These are phyloP conservation scores for Anguilla japonica DNA, from an alignment of 2,113 vertebrate species.

Conservation along the genomic window DNA sequence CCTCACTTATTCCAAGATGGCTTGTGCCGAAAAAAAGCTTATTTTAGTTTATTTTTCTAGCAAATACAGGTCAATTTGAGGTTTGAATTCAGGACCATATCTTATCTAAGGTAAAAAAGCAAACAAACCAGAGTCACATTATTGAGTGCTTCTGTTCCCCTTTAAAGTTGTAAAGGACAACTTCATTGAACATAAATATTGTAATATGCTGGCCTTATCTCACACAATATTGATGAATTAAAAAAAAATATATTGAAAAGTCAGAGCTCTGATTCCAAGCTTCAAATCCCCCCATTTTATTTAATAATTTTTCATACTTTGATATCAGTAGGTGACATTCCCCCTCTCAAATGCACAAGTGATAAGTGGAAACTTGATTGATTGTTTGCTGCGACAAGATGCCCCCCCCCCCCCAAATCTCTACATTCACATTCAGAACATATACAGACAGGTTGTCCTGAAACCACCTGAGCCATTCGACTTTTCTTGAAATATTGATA, in stretches of 20 bases:
- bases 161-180: no score
- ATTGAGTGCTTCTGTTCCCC: no score
- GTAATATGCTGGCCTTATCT: neutral
- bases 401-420: no score
- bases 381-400: neutral
- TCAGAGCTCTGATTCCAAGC: neutral
- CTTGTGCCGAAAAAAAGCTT: no score
- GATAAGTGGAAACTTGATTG: neutral
- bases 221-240: neutral
- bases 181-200: neutral
- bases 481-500: neutral
- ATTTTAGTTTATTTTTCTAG: no score
- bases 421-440: no score
- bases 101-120: no score
- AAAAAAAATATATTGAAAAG: neutral
- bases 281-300: neutral
- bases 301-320: neutral
- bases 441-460: neutral
- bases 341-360: neutral
- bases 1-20: no score
- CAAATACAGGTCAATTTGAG: no score
- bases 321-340: neutral
- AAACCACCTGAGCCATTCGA: neutral
- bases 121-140: no score
- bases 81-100: no score